A percentile compares a stretch with the other conserved stretches of the same genome.
Conservation (phyloP, 1,140 invertebrate genomes). For the Zaprionus lachaisei region DNA sequence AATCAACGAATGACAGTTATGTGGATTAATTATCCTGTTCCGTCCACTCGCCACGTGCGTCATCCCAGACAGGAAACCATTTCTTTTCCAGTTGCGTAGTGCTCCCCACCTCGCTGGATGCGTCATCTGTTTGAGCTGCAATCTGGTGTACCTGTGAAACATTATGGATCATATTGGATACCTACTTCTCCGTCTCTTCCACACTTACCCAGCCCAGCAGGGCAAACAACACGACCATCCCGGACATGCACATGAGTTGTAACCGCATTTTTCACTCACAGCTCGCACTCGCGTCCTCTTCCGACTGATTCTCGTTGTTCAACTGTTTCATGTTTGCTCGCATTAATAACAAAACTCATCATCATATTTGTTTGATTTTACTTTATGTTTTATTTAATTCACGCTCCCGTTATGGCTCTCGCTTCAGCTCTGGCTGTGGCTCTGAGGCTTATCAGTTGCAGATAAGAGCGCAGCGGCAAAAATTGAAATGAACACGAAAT, state of each 20-base stretch:
- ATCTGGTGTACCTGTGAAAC: constrained; percentile 44
- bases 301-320: not conserved
- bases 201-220: constrained; percentile 32
- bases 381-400: constrained; percentile 42
- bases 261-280: constrained; percentile 42
- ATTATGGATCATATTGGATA: not conserved
- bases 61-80: constrained; percentile 60
- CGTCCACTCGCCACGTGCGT: constrained; percentile 57
- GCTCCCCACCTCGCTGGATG: constrained; percentile 10
- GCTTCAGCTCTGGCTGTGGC: not conserved
- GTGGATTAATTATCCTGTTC: constrained; percentile 20
- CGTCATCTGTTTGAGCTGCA: constrained; percentile 36
- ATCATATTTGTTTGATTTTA: constrained; percentile 39
- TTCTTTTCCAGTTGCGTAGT: constrained; percentile 25
- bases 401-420: not conserved
- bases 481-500: constrained; percentile 39
- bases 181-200: not conserved
- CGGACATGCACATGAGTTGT: constrained; percentile 35
- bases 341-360: constrained; percentile 20
- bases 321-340: constrained; percentile 31
- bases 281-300: constrained; percentile 5
- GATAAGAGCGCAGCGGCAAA: constrained; percentile 31
- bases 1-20: not conserved
- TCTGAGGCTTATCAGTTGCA: constrained; percentile 31
- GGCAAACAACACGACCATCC: constrained; percentile 41